Base-by-base conservation (phyloP, 2,888 invertebrate genomes). In the Orthosia cruda region DNA sequence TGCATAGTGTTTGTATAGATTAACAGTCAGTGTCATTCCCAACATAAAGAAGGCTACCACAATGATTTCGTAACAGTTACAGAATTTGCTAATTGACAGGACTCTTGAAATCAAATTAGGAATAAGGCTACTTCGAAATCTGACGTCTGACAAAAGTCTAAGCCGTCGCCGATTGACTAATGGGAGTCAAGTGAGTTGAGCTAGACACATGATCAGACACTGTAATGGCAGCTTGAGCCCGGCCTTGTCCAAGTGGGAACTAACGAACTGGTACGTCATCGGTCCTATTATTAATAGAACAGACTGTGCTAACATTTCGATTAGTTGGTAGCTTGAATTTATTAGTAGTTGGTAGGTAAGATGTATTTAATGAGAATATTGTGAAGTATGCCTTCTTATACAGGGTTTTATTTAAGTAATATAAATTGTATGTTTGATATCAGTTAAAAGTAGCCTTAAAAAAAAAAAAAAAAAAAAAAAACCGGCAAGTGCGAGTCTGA, bases 171-270 rank as follows among this genome's bases (percentile, higher is more conserved):
- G 69, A 49, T 79, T 59, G 64, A 79, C 64, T 65, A 74, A 65
- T 69, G 54, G 79, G 32, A 74, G 77, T 77, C 72, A 72, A 77
- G 77, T 65, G 77, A 64, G 71, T 72, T 71, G 54, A 77, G 59
- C 77, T 72, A 77, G 77, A 77, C 77, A 77, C 71, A 77, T 77
- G 59, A 77, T 77, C 64, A 77, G 77, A 72, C 77, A 77, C n/a
- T 65, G 77, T 77, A 77, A 71, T 77, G 71, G 77, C 77, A 77
- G 64, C 45, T 62, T 32, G 76, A 47, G 57, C 16, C 9, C 26
- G 20, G 77, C 54, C 49, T 65, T 32, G 72, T 72, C 64, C 61
- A 55, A 78, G 23, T 64, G 23, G 78, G 50, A 68, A 78, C 54
- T 78, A 63, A 74, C 79, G 79, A 79, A 68, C 54, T 40, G 23